Percentiles rank a stretch among this genome's conserved stretches.
Evolutionary conservation across 2,797 vertebrate species (phyloP).

Genomic region (Diplodus puntazzo): DNA sequence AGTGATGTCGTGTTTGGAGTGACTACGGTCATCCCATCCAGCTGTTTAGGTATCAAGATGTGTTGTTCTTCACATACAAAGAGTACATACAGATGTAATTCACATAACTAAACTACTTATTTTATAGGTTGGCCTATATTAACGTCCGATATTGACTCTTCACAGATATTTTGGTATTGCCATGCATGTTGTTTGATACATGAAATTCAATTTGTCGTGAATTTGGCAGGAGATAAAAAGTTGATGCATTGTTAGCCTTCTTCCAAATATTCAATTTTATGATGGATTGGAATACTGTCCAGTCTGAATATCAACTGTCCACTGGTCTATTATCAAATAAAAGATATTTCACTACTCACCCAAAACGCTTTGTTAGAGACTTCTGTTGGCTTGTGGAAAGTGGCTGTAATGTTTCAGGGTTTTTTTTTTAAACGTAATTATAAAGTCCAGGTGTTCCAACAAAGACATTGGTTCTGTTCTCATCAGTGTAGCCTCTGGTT

Average conservation of each 20-base stretch:
- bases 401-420: not conserved
- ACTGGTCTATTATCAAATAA: conserved; percentile 1
- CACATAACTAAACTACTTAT: too few species aligned
- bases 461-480: not conserved
- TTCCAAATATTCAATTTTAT: conserved; percentile 35
- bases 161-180: too few species aligned
- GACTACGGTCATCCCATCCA: too few species aligned
- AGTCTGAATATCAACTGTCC: conserved; percentile 29
- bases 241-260: conserved; percentile 7
- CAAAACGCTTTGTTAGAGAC: conserved; percentile 16
- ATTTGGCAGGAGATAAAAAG: conserved; percentile 40
- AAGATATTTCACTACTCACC: conserved; percentile 3
- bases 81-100: too few species aligned
- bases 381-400: not conserved
- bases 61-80: too few species aligned
- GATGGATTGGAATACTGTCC: conserved; percentile 34
- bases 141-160: too few species aligned
- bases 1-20: too few species aligned
- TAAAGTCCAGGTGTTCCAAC: not conserved
- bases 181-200: too few species aligned
- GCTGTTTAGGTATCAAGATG: too few species aligned
- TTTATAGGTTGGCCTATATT: too few species aligned
- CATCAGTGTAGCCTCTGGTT: not conserved
- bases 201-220: conserved; percentile 40
- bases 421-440: too few species aligned